These are phyloP conservation scores for Micoletzkya japonica DNA, from an alignment of 2,888 invertebrate genomes.

Conservation along the genomic window DNA sequence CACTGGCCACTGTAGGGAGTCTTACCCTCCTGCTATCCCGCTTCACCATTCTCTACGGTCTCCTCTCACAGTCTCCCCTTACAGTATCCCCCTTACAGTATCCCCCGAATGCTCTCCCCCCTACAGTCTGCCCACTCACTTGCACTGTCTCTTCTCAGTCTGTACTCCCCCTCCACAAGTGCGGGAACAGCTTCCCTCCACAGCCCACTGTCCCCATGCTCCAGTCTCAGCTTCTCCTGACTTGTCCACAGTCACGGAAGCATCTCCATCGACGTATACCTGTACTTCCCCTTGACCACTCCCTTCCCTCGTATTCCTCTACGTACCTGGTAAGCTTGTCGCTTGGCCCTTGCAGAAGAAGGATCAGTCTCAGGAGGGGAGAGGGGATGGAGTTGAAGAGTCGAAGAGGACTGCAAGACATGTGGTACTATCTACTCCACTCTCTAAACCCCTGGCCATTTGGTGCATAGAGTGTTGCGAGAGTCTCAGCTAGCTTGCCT, in stretches of 20 bases:
- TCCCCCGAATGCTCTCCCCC: no score
- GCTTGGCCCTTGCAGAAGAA: slow-evolving; percentile 43
- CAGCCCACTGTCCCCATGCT: slow-evolving; percentile 76
- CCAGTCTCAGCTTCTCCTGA: slow-evolving; percentile 59
- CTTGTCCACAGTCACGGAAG: slow-evolving; percentile 59
- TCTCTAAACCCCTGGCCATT: no score
- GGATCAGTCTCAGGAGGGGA: slow-evolving; percentile 56
- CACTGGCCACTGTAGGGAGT: slow-evolving; percentile 69
- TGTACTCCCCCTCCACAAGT: slow-evolving; percentile 91
- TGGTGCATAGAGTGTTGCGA: no score
- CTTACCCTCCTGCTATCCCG: background rate
- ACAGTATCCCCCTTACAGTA: no score
- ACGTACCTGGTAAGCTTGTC: slow-evolving; percentile 60
- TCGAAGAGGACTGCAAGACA: slow-evolving; percentile 20
- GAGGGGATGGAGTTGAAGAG: slow-evolving; percentile 48
- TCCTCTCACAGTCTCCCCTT: background rate
- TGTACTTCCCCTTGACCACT: background rate
- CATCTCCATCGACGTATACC: slow-evolving; percentile 58
- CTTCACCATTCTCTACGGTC: background rate
- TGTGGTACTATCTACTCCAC: background rate
- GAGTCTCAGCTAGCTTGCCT: background rate
- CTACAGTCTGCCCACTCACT: slow-evolving; percentile 35
- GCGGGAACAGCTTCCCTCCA: slow-evolving; percentile 80
- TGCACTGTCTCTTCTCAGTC: slow-evolving; percentile 74
- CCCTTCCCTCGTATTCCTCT: background rate